phyloP scores from a whole-genome alignment of 2,888 invertebrate genomes.

The Cecidostiba fungosa region DNA sequence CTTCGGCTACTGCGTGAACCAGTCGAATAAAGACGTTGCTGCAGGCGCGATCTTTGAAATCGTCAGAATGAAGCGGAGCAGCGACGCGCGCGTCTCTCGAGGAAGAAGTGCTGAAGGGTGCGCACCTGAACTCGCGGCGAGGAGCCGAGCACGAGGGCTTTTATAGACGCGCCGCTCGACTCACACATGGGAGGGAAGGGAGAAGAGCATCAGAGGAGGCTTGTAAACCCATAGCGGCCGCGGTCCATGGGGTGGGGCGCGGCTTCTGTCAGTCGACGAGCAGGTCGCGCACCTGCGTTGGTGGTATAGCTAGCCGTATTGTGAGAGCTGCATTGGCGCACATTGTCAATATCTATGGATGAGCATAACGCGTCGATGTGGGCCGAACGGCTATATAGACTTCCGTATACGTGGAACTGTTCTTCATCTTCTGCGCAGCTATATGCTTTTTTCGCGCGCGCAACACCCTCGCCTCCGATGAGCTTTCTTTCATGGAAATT shows the following conservation, averaged over 20 bases:
- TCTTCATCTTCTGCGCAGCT: background rate
- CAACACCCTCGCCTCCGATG: background rate
- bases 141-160: constrained; percentile 68
- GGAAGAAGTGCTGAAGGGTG: constrained; percentile 57
- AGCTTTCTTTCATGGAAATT: background rate
- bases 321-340: background rate
- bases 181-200: constrained; percentile 16
- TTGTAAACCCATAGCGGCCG: background rate
- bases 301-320: background rate
- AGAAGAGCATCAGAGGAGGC: constrained; percentile 4
- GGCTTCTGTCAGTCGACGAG: background rate
- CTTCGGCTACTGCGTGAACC: background rate
- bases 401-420: background rate
- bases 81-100: constrained; percentile 30
- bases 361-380: background rate
- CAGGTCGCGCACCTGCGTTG: constrained; percentile 23
- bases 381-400: background rate
- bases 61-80: background rate
- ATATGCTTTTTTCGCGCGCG: background rate
- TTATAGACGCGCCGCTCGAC: constrained; percentile 69
- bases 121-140: constrained; percentile 70
- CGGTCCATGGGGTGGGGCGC: constrained; percentile 15
- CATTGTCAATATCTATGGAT: background rate
- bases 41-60: background rate
- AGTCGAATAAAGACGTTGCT: background rate